Conservation (phyloP, 2,888 invertebrate genomes). For the Graphium colonna region DNA sequence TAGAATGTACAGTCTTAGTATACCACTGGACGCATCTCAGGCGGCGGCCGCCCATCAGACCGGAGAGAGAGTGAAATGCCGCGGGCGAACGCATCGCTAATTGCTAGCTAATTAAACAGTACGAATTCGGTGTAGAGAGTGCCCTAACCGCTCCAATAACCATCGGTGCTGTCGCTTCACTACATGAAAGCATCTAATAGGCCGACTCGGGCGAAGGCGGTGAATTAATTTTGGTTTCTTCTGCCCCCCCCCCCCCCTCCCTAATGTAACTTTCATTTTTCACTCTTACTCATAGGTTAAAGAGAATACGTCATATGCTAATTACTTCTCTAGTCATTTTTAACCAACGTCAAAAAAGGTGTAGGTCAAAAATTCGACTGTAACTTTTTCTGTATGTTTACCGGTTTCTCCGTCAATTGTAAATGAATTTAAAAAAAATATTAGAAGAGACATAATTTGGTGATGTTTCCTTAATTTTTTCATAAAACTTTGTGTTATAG, state of each 20-base stretch:
- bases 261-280: slow-evolving; percentile 4
- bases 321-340: too few relatives aligned
- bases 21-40: background rate
- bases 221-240: background rate
- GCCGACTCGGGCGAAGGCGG: slow-evolving; percentile 44
- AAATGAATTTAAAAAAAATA: too few relatives aligned
- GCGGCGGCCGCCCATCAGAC: background rate
- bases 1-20: too few relatives aligned
- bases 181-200: slow-evolving; percentile 68
- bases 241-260: background rate
- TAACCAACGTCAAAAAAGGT: too few relatives aligned
- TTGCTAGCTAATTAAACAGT: slow-evolving; percentile 66
- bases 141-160: slow-evolving; percentile 74
- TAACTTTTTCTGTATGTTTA: too few relatives aligned
- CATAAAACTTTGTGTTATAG: too few relatives aligned
- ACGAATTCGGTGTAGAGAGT: slow-evolving; percentile 74
- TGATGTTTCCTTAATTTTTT: too few relatives aligned
- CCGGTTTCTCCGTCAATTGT: too few relatives aligned
- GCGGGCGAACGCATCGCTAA: slow-evolving; percentile 53
- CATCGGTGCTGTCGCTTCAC: slow-evolving; percentile 70
- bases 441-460: too few relatives aligned
- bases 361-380: too few relatives aligned
- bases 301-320: too few relatives aligned
- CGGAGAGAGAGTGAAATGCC: slow-evolving; percentile 62
- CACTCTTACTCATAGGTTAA: background rate